These are phyloP conservation scores for Puffinus mauretanicus DNA, from an alignment of 2,113 vertebrate genomes.

Conservation along the genomic window DNA sequence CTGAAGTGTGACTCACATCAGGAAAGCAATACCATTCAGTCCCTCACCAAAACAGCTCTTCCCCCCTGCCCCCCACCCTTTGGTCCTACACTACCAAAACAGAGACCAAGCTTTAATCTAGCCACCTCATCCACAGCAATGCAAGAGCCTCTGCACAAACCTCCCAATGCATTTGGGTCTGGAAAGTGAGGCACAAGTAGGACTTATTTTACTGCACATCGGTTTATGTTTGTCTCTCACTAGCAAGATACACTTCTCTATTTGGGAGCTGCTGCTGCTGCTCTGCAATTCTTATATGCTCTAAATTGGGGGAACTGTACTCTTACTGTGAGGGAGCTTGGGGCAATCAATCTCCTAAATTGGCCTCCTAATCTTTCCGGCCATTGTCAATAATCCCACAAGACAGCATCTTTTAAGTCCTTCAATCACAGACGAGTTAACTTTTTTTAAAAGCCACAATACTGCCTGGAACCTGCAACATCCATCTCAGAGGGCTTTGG, in stretches of 20 bases:
- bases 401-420: not conserved
- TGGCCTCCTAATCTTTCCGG: not conserved
- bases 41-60: not conserved
- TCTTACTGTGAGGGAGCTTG: not conserved
- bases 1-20: not conserved
- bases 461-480: not conserved
- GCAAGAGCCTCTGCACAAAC: not conserved
- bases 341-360: not conserved
- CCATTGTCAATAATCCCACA: not conserved
- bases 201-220: not conserved
- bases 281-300: not conserved
- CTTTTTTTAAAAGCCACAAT: not conserved
- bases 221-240: not conserved
- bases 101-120: not conserved
- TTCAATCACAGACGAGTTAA: not conserved
- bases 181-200: not conserved
- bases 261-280: not conserved
- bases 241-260: not conserved
- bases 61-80: rapidly evolving
- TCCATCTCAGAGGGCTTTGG: rapidly evolving
- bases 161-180: not conserved
- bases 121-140: not conserved
- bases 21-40: not conserved
- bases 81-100: not conserved
- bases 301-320: not conserved